Evolutionary conservation across 2,797 vertebrate species (phyloP), one percentile per base, ranked within the genome.

Genomic region (Mus caroli): DNA sequence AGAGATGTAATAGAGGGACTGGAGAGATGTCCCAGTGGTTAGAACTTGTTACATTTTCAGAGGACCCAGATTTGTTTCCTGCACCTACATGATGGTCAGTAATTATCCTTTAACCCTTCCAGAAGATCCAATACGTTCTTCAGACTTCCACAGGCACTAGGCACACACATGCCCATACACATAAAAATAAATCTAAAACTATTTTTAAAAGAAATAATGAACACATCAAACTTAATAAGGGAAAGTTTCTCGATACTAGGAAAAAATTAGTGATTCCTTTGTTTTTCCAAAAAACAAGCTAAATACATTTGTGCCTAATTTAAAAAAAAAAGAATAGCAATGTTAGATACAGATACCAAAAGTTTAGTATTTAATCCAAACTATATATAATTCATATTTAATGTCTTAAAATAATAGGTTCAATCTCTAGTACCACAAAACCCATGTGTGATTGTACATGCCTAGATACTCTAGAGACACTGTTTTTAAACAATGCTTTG

Each of bases 211-310:
- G 43, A 85, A 71, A 67, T 37, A 77, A 89, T 31, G 46, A 96
- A 94, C 14, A 92, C 26, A 92, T 62, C 37, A 91, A 92, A 88
- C 80, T 94, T 77, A 82, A 78, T 52, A 91, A 80, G 28, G 67
- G 7, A 6, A 31, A 93, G 69, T 90, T 94, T 94, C n/a, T 96
- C 26, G 60, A 26, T 91, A 60, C 52, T 77, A 95, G 54, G 64
- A 94, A 97, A 76, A 96, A 93, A 89, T 73, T 73, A 83, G 28
- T 84, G 75, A 88, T 95, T 96, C 52, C 22, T 96, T 22, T 90
- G 75, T 90, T 92, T 96, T 87, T 94, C 22, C 17, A 17, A 37
- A 71, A 37, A 20, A 19, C n/a, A 71, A 37, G 69, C 69, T 71
- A 71, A 71, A 71, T 71, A 71, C 37, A 71, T 71, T 71, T 71